phyloP scores from a whole-genome alignment of 2,888 invertebrate genomes.

The Agelastica alni region DNA sequence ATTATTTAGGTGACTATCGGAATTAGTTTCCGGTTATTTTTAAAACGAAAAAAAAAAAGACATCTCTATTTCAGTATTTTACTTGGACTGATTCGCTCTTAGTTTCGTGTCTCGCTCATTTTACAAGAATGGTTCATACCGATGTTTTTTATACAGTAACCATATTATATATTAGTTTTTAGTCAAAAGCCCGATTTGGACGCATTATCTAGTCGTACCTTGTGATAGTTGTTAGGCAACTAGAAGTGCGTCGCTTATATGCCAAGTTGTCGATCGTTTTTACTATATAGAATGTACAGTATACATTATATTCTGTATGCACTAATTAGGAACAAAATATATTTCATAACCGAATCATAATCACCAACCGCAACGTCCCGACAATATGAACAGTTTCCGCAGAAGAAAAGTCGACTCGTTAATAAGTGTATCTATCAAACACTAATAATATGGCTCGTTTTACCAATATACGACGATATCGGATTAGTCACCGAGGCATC shows the following conservation, averaged over 20 bases:
- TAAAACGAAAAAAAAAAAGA: constrained; percentile 13
- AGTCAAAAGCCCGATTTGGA: constrained; percentile 41
- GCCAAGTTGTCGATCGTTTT: constrained; percentile 33
- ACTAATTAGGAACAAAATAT: too few species aligned
- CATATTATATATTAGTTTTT: constrained; percentile 42
- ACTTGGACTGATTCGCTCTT: constrained; percentile 47
- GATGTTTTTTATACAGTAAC: constrained; percentile 50
- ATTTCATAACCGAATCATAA: too few species aligned
- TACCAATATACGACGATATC: too few species aligned
- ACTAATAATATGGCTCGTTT: too few species aligned
- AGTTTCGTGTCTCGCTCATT: constrained; percentile 51
- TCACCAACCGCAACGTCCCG: too few species aligned
- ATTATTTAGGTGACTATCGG: constrained; percentile 14
- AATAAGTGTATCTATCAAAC: too few species aligned
- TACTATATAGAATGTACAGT: constrained; percentile 1
- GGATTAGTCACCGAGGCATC: too few species aligned
- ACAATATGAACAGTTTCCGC: too few species aligned
- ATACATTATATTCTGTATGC: neutral
- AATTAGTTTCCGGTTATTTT: constrained; percentile 15
- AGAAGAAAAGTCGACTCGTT: too few species aligned
- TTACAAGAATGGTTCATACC: constrained; percentile 49
- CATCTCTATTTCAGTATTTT: constrained; percentile 27
- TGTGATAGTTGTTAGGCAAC: constrained; percentile 54
- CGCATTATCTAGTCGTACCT: constrained; percentile 42
- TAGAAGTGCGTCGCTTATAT: constrained; percentile 37